Percentiles rank a stretch among this genome's conserved stretches.
These are phyloP conservation scores for Pherbina coryleti DNA, from an alignment of 2,888 invertebrate species.

Conservation along the genomic window DNA sequence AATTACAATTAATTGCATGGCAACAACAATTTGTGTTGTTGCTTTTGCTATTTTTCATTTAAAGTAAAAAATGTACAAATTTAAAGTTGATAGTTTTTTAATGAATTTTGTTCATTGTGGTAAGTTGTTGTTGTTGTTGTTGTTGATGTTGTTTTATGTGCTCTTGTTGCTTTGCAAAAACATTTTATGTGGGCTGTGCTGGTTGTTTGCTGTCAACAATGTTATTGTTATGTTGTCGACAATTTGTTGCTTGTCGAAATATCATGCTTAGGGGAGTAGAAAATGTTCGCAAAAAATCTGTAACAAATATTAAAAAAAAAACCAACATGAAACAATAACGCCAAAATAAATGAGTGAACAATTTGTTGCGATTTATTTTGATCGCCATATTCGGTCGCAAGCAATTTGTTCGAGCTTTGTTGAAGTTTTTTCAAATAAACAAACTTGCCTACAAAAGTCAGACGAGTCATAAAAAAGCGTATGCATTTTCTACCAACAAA, in stretches of 20 bases:
- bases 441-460: too few relatives aligned
- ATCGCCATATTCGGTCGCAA: not conserved
- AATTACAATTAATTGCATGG: slow-evolving; percentile 54
- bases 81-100: not conserved
- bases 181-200: not conserved
- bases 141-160: slow-evolving; percentile 21
- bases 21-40: not conserved
- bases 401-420: too few relatives aligned
- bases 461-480: not conserved
- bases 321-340: not conserved
- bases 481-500: not conserved
- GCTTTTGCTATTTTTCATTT: not conserved
- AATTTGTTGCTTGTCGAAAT: slow-evolving; percentile 14
- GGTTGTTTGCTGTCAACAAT: slow-evolving; percentile 52
- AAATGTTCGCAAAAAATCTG: not conserved
- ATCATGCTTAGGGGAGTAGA: not conserved
- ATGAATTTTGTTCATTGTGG: slow-evolving; percentile 9
- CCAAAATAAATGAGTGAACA: not conserved
- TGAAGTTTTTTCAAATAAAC: too few relatives aligned
- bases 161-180: slow-evolving; percentile 21
- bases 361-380: slow-evolving; percentile 12
- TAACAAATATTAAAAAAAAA: not conserved
- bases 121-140: slow-evolving; percentile 23
- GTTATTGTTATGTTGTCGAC: slow-evolving; percentile 51
- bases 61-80: not conserved